Percentiles rank a stretch among this genome's conserved stretches.
These are phyloP conservation scores for Paraplagusia blochii DNA, from an alignment of 2,113 vertebrate genomes.

Conservation along the genomic window DNA sequence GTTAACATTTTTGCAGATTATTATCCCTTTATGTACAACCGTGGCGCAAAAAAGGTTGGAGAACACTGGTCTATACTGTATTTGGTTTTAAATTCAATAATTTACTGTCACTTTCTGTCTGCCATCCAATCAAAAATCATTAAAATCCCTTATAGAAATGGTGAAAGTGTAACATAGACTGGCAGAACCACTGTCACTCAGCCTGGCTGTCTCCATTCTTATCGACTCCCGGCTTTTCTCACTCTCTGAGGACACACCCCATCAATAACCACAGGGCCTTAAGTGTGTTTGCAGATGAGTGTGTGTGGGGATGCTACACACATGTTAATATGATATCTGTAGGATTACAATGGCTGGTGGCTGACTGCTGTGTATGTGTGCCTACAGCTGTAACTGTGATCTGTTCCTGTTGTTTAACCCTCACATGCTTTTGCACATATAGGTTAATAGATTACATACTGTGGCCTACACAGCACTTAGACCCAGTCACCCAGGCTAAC, in stretches of 20 bases:
- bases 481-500: neutral
- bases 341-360: neutral
- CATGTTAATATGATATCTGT: constrained; percentile 6
- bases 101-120: neutral
- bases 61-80: no score
- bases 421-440: constrained; percentile 16
- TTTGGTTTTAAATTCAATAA: no score
- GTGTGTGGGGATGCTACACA: neutral
- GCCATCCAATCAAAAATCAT: constrained; percentile 15
- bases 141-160: neutral
- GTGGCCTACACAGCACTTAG: constrained; percentile 4
- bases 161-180: constrained; percentile 25
- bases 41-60: no score
- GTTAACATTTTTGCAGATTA: no score
- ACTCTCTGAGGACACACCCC: constrained; percentile 31
- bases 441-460: constrained; percentile 21
- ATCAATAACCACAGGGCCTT: constrained; percentile 47
- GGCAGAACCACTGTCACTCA: constrained; percentile 49
- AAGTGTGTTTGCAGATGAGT: constrained; percentile 15
- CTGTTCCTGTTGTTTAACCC: neutral
- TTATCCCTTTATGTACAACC: no score
- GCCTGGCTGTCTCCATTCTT: constrained; percentile 50
- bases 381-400: constrained; percentile 21
- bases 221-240: constrained; percentile 53
- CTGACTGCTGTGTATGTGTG: constrained; percentile 17